Conservation (phyloP, 1,140 invertebrate genomes). For the Olivierus martensii region DNA sequence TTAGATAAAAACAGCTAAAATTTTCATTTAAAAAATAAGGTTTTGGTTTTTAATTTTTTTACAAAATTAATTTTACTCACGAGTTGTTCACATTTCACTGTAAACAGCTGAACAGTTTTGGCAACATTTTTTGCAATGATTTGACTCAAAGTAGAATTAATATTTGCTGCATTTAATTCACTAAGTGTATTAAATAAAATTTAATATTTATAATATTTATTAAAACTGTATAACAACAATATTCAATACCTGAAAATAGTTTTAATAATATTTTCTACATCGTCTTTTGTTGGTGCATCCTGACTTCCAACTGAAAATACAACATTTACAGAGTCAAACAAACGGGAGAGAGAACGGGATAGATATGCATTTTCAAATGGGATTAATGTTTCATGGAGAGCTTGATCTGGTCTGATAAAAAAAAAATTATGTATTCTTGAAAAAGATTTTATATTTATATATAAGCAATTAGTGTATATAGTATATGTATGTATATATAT, state of each 20-base stretch:
- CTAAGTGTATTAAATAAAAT: constrained; percentile 33
- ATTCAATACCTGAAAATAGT: constrained; percentile 45
- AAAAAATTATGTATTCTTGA: too few species aligned
- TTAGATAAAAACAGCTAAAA: too few species aligned
- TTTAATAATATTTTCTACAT: constrained; percentile 51
- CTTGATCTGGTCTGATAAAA: constrained; percentile 30
- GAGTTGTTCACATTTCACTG: constrained; percentile 62
- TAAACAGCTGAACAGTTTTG: constrained; percentile 62
- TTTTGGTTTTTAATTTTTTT: too few species aligned
- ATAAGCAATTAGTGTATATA: too few species aligned
- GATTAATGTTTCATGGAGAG: constrained; percentile 34
- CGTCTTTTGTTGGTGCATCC: constrained; percentile 41
- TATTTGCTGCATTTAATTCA: constrained; percentile 57
- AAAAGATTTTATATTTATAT: too few species aligned
- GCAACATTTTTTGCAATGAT: constrained; percentile 58
- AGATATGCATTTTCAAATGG: constrained; percentile 78
- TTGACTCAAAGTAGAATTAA: constrained; percentile 51
- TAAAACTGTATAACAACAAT: constrained; percentile 1
- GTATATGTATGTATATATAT: too few species aligned
- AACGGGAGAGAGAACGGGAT: constrained; percentile 60
- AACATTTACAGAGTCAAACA: constrained; percentile 70
- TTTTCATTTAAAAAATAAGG: too few species aligned
- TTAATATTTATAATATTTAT: constrained; percentile 1
- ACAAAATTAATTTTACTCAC: too few species aligned
- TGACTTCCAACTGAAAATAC: constrained; percentile 48